Evolutionary conservation across 1,140 invertebrate genomes (phyloP).

Genomic region (Ostrea denselamellosa): DNA sequence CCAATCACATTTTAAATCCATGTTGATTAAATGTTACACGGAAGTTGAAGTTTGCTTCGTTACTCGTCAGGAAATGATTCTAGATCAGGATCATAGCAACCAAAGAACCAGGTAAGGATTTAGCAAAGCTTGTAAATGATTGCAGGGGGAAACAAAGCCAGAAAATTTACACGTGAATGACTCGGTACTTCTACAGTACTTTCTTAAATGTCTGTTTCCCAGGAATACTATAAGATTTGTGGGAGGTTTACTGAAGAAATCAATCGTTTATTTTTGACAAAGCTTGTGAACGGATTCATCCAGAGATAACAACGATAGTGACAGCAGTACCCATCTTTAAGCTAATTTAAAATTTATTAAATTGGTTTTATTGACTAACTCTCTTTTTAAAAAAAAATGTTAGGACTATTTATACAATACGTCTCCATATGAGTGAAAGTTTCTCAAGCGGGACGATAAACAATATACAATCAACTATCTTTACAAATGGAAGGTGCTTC

Average conservation of each 20-base stretch:
- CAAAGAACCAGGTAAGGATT: not conserved
- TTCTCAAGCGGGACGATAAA: no score
- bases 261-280: not conserved
- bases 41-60: no score
- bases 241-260: not conserved
- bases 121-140: not conserved
- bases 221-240: not conserved
- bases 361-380: no score
- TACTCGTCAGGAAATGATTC: not conserved
- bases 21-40: no score
- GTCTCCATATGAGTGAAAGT: no score
- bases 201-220: constrained; percentile 6
- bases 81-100: not conserved
- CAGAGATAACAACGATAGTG: not conserved
- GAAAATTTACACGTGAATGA: not conserved
- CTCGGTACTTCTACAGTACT: not conserved
- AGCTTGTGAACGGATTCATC: no score
- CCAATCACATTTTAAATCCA: not conserved
- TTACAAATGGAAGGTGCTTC: no score
- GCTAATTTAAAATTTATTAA: no score
- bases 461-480: no score
- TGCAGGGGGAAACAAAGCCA: not conserved
- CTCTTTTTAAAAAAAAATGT: no score
- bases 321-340: no score
- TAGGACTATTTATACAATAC: no score